These are phyloP conservation scores for Regulus satrapa DNA, from an alignment of 2,113 vertebrate species.

Conservation along the genomic window DNA sequence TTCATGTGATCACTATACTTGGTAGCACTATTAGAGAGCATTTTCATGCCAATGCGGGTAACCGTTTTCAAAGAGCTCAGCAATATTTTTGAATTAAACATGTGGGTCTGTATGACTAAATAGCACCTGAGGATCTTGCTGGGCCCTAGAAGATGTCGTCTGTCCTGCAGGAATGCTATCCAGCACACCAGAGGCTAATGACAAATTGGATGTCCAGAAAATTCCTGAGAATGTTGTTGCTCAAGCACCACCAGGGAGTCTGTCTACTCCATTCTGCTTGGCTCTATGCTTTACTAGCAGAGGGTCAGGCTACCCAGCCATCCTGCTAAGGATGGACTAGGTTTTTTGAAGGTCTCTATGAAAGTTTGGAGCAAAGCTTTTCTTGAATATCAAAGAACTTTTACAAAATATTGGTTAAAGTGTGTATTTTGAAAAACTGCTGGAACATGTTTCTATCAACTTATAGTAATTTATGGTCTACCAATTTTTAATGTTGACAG, in stretches of 20 bases:
- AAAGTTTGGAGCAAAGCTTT: not conserved
- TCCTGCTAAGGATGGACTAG: not conserved
- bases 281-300: not conserved
- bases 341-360: not conserved
- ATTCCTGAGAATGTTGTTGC: fast-evolving
- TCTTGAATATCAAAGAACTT: not conserved
- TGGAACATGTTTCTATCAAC: not conserved
- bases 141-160: not conserved
- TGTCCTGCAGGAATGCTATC: not conserved
- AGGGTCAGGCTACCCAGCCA: not conserved
- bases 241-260: not conserved
- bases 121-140: fast-evolving
- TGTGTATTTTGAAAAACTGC: not conserved
- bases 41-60: not conserved
- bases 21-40: not conserved
- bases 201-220: not conserved
- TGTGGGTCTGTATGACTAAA: not conserved
- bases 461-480: not conserved
- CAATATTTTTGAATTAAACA: not conserved
- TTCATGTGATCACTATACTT: not conserved
- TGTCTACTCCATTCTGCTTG: not conserved
- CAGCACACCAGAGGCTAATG: fast-evolving
- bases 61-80: not conserved
- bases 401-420: not conserved
- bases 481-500: not conserved